Evolutionary conservation across 1,140 invertebrate species (phyloP).

Genomic region (Venustaconcha ellipsiformis): DNA sequence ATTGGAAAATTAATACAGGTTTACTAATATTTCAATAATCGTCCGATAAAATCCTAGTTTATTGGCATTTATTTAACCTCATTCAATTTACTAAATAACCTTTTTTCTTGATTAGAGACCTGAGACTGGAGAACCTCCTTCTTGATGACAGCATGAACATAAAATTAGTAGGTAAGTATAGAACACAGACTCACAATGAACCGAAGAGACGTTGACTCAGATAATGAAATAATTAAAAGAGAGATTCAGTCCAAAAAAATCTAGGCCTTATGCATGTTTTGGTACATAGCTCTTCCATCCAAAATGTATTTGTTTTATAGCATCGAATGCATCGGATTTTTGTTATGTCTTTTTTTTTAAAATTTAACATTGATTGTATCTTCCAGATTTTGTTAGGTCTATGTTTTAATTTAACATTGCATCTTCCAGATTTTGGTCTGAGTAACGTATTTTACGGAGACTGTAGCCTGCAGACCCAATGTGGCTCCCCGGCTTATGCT

Average conservation of each 20-base stretch:
- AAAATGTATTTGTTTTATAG: too few species aligned
- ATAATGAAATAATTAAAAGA: too few species aligned
- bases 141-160: conserved; percentile 61
- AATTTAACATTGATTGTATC: neutral
- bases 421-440: conserved; percentile 62
- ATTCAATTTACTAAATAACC: too few species aligned
- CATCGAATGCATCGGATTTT: neutral
- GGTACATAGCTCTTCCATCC: too few species aligned
- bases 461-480: conserved; percentile 54
- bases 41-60: too few species aligned
- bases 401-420: neutral
- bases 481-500: conserved; percentile 66
- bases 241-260: too few species aligned
- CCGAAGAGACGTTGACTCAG: too few species aligned
- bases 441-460: conserved; percentile 56
- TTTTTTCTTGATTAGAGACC: conserved; percentile 53
- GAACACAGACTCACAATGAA: too few species aligned
- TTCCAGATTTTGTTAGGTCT: conserved; percentile 44
- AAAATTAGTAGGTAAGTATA: conserved; percentile 63
- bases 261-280: too few species aligned
- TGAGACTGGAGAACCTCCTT: conserved; percentile 66
- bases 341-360: neutral
- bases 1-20: too few species aligned
- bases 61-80: too few species aligned
- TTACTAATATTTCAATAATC: too few species aligned